These are phyloP conservation scores for Mystacides longicornis DNA, from an alignment of 2,888 invertebrate genomes.

Conservation along the genomic window DNA sequence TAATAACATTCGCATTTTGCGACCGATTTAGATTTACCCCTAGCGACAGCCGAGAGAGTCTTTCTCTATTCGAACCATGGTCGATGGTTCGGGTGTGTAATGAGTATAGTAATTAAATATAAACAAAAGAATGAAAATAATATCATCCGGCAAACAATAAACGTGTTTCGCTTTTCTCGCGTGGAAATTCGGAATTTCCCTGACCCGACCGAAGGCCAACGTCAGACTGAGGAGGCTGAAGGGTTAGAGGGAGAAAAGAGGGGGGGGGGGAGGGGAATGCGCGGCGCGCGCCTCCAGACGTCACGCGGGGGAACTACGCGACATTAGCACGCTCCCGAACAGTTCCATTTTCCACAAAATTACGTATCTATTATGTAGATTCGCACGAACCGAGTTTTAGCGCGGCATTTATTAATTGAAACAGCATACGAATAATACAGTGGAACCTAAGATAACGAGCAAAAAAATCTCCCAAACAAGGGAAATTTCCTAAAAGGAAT, in stretches of 20 bases:
- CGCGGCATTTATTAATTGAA: too few species aligned
- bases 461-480: too few species aligned
- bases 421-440: too few species aligned
- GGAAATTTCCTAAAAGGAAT: too few species aligned
- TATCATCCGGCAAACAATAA: neutral
- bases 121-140: neutral
- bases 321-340: too few species aligned
- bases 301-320: constrained; percentile 1
- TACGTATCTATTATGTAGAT: too few species aligned
- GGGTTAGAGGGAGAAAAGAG: neutral
- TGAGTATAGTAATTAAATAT: neutral
- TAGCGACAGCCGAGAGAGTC: neutral
- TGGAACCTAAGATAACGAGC: too few species aligned
- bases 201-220: neutral
- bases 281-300: neutral
- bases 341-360: too few species aligned
- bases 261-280: constrained; percentile 1
- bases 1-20: neutral
- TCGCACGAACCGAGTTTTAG: too few species aligned
- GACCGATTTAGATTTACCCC: neutral
- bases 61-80: neutral
- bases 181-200: neutral
- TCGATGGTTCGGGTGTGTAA: neutral
- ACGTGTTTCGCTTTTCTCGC: neutral
- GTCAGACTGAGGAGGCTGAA: neutral